phyloP scores from a whole-genome alignment of 2,113 vertebrate species.

The Hylia prasina region DNA sequence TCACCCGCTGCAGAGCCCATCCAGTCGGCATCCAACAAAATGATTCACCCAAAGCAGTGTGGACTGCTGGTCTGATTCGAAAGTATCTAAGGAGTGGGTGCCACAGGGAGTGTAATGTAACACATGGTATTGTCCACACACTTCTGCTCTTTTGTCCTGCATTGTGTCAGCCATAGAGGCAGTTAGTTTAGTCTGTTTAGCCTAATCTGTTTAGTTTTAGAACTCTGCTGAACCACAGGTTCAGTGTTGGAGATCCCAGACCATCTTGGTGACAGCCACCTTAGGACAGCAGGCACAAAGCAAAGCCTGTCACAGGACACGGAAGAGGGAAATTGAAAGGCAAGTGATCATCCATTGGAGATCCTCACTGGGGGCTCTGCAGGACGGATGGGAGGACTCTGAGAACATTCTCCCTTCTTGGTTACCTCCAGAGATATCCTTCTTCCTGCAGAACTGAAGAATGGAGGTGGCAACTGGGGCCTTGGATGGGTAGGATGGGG shows the following conservation, averaged over 20 bases:
- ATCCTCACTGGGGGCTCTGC: neutral
- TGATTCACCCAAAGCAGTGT: neutral
- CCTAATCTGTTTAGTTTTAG: neutral
- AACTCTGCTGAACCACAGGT: neutral
- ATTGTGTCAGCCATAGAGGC: fast-evolving
- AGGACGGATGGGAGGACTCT: neutral
- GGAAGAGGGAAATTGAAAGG: neutral
- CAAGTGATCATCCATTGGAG: neutral
- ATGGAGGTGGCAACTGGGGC: neutral
- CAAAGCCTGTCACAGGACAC: neutral
- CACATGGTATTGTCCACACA: neutral
- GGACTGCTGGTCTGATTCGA: fast-evolving
- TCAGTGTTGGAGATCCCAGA: neutral
- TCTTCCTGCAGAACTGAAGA: neutral
- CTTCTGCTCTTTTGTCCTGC: neutral
- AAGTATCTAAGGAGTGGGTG: neutral
- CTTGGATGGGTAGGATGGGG: neutral
- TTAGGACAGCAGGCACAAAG: neutral
- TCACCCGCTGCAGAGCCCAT: fast-evolving
- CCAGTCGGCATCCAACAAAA: fast-evolving
- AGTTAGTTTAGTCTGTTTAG: neutral
- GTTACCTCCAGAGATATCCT: neutral
- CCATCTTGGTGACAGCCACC: neutral
- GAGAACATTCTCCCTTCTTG: neutral
- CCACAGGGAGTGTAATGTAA: neutral